Evolutionary conservation across 2,113 vertebrate species (phyloP).

Genomic region (Tragelaphus strepsiceros): DNA sequence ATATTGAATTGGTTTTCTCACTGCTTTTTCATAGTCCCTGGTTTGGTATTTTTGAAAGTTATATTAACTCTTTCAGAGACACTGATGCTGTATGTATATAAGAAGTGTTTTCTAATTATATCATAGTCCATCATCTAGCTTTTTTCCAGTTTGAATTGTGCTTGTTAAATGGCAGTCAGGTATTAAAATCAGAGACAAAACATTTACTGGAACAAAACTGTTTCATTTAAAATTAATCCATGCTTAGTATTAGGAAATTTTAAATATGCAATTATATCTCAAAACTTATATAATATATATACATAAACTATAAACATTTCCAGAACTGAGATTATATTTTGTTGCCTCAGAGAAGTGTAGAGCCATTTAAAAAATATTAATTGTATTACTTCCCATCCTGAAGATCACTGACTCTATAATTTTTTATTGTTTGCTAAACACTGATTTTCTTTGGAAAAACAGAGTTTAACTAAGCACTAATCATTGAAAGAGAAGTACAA

Average conservation of each 20-base stretch:
- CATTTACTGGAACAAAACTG: not conserved
- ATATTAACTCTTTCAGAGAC: conserved; percentile 42
- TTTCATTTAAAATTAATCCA: not conserved
- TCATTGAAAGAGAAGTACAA: conserved; percentile 77
- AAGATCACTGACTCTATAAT: conserved; percentile 80
- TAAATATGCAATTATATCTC: conserved; percentile 21
- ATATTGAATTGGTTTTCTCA: conserved; percentile 37
- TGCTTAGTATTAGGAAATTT: conserved; percentile 18
- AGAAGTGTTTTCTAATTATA: conserved; percentile 5
- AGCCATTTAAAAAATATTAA: conserved; percentile 79
- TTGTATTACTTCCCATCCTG: conserved; percentile 84
- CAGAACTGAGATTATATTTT: conserved; percentile 50
- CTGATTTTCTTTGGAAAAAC: conserved; percentile 60
- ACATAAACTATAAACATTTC: conserved; percentile 11
- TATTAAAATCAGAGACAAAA: conserved; percentile 11
- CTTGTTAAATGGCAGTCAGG: not conserved
- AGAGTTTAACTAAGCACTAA: conserved; percentile 76
- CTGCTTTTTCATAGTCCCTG: not conserved
- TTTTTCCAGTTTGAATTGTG: not conserved
- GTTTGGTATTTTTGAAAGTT: conserved; percentile 45
- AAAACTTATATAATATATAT: not conserved
- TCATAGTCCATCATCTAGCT: not conserved
- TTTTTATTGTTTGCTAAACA: conserved; percentile 80
- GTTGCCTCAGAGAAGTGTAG: conserved; percentile 59
- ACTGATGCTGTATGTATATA: not conserved